A percentile compares a stretch with the other conserved stretches of the same genome.
phyloP scores from a whole-genome alignment of 1,140 invertebrate genomes.

The Antheraea mylitta region DNA sequence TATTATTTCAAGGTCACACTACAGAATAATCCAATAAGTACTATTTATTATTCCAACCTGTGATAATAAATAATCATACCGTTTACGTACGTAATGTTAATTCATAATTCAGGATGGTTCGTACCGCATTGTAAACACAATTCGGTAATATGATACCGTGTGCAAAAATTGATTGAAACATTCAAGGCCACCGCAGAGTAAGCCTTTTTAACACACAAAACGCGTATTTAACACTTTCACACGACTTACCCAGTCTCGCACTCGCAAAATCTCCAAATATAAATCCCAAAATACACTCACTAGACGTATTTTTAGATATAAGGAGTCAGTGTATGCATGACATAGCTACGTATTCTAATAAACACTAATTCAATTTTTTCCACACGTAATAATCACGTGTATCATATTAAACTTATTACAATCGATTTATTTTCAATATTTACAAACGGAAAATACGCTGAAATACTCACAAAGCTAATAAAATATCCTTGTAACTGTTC shows the following conservation, averaged over 20 bases:
- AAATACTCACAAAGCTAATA: conserved; percentile 66
- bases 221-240: conserved; percentile 56
- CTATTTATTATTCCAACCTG: neutral
- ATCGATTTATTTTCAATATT: conserved; percentile 46
- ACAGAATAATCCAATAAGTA: neutral
- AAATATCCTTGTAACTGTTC: conserved; percentile 44
- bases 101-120: neutral
- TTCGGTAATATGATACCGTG: conserved; percentile 36
- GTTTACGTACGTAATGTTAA: neutral
- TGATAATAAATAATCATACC: neutral
- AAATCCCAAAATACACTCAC: conserved; percentile 61
- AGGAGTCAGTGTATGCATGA: conserved; percentile 38
- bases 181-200: conserved; percentile 49
- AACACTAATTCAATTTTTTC: conserved; percentile 50
- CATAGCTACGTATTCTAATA: conserved; percentile 44
- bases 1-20: conserved; percentile 6
- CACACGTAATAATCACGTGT: conserved; percentile 46
- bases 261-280: conserved; percentile 67
- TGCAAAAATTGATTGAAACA: conserved; percentile 29
- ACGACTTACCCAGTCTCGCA: conserved; percentile 53
- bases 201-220: conserved; percentile 33
- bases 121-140: conserved; percentile 10
- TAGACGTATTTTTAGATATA: conserved; percentile 66
- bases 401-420: conserved; percentile 32
- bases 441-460: conserved; percentile 40